These are phyloP conservation scores for Trachymyrmex cornetzi DNA, from an alignment of 1,140 invertebrate species.

Conservation along the genomic window DNA sequence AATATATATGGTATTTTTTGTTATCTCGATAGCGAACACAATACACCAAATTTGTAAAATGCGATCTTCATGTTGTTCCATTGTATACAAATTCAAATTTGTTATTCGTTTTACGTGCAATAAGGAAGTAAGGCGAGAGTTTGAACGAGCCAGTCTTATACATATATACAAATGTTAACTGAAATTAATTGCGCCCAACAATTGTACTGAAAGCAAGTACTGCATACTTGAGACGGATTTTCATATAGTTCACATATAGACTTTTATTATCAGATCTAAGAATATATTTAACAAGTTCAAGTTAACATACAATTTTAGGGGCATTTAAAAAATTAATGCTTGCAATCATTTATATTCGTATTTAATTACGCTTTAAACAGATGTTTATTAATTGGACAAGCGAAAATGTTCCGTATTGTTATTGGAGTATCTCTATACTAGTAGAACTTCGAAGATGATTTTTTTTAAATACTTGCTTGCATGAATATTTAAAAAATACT, in stretches of 20 bases:
- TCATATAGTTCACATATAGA: constrained; percentile 34
- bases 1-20: constrained; percentile 40
- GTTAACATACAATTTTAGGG: constrained; percentile 36
- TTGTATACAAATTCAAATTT: constrained; percentile 72
- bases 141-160: constrained; percentile 31
- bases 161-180: constrained; percentile 21
- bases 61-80: constrained; percentile 68
- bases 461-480: constrained; percentile 44
- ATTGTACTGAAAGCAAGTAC: constrained; percentile 30
- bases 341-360: constrained; percentile 63
- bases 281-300: constrained; percentile 29
- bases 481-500: constrained; percentile 59
- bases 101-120: constrained; percentile 77
- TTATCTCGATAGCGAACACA: constrained; percentile 20
- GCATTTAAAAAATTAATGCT: constrained; percentile 66
- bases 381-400: constrained; percentile 30
- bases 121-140: constrained; percentile 65
- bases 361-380: constrained; percentile 27
- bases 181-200: constrained; percentile 39
- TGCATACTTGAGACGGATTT: constrained; percentile 38
- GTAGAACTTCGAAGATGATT: constrained; percentile 14
- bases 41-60: constrained; percentile 67
- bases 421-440: constrained; percentile 19
- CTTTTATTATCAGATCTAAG: constrained; percentile 34
- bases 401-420: constrained; percentile 30